Conservation (phyloP, 2,797 vertebrate genomes). For the Potorous gilbertii region DNA sequence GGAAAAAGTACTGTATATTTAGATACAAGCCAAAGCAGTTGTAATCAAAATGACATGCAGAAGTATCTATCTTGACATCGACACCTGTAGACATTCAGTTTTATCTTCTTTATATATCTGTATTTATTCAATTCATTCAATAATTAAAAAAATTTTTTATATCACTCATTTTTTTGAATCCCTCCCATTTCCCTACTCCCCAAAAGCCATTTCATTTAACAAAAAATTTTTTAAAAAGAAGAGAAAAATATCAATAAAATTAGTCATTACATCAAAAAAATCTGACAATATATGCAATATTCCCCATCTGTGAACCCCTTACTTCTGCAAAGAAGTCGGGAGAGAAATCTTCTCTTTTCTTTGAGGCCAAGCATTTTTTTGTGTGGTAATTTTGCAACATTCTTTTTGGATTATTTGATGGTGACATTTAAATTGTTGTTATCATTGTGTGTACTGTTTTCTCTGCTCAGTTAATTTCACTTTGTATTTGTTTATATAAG, state of each 20-base stretch:
- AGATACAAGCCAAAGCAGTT: neutral
- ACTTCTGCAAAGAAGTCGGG: neutral
- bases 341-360: neutral
- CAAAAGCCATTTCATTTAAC: neutral
- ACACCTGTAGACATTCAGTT: neutral
- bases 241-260: neutral
- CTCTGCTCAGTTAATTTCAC: neutral
- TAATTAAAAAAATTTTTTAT: neutral
- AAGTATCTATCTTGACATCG: neutral
- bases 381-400: neutral
- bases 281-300: neutral
- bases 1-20: slow-evolving; percentile 13
- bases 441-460: neutral
- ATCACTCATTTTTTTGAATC: neutral
- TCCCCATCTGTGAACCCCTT: neutral
- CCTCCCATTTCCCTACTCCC: neutral
- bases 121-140: neutral
- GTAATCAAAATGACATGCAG: neutral
- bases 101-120: neutral
- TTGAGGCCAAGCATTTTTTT: neutral
- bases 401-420: neutral
- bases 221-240: neutral
- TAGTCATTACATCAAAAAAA: neutral
- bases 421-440: neutral
- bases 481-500: neutral